Evolutionary conservation across 1,140 invertebrate species (phyloP).

Genomic region (Camponotus pennsylvanicus): DNA sequence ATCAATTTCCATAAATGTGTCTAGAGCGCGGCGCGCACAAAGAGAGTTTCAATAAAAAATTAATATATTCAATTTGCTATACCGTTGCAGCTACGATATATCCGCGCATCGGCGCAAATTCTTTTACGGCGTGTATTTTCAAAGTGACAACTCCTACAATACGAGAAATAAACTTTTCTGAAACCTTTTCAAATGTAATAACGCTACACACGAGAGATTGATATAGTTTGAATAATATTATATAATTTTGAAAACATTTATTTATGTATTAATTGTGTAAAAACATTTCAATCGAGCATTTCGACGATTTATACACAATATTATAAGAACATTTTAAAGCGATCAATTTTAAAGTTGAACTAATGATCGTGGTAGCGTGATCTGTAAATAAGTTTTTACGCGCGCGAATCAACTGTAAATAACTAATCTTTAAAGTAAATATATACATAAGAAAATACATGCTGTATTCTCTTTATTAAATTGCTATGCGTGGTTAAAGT

Average conservation of each 20-base stretch:
- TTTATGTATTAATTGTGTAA: background rate
- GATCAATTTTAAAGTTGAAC: background rate
- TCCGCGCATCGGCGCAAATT: background rate
- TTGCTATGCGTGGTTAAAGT: background rate
- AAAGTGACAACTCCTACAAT: background rate
- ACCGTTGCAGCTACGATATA: background rate
- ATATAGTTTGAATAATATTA: constrained; percentile 18
- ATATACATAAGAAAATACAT: background rate
- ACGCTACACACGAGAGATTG: background rate
- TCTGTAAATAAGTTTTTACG: constrained; percentile 8
- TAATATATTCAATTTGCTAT: constrained; percentile 41
- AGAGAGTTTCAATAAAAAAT: constrained; percentile 24
- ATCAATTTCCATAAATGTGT: constrained; percentile 55
- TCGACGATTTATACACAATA: background rate
- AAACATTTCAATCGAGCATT: background rate
- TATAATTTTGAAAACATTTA: no score
- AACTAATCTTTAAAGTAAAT: background rate
- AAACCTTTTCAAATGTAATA: background rate
- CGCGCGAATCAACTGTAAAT: background rate
- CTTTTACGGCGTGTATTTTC: constrained; percentile 11
- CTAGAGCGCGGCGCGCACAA: background rate
- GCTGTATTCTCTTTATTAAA: background rate
- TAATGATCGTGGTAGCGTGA: background rate
- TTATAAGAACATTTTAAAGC: background rate
- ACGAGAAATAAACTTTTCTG: background rate